Percentiles rank a stretch among this genome's conserved stretches.
Evolutionary conservation across 1,140 invertebrate genomes (phyloP).

Genomic region (Venustaconcha ellipsiformis): DNA sequence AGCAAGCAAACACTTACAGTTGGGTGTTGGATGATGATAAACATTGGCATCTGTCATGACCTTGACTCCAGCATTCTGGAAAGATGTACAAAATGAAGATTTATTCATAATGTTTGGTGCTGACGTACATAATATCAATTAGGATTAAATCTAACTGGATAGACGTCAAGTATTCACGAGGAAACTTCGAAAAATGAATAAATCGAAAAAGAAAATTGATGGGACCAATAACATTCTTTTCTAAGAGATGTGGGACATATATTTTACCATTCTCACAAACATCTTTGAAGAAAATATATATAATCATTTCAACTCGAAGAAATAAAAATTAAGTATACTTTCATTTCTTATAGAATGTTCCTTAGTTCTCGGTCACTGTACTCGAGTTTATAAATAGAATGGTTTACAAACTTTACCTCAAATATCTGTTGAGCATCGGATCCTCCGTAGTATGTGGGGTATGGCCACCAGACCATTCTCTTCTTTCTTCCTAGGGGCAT

Average conservation of each 20-base stretch:
- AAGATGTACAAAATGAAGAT: neutral
- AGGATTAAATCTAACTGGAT: no score
- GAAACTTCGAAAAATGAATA: no score
- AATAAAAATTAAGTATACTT: no score
- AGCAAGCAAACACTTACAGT: constrained; percentile 42
- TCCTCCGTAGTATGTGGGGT: constrained; percentile 53
- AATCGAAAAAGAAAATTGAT: no score
- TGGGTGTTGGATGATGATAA: constrained; percentile 39
- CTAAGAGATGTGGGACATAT: no score
- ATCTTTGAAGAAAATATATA: no score
- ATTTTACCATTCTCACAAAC: no score
- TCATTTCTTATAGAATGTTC: neutral
- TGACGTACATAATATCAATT: no score
- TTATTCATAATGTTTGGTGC: no score
- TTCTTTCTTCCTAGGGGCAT: constrained; percentile 31
- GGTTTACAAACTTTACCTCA: constrained; percentile 26
- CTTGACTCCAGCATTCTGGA: constrained; percentile 57
- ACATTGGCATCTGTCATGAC: constrained; percentile 56
- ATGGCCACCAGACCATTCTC: constrained; percentile 53
- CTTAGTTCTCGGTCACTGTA: neutral
- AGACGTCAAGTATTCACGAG: no score
- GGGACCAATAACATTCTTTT: no score
- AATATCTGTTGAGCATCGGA: constrained; percentile 57
- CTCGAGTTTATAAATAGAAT: neutral
- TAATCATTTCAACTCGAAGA: no score